Conservation (phyloP, 2,888 invertebrate genomes). For the Nesidiocoris tenuis region DNA sequence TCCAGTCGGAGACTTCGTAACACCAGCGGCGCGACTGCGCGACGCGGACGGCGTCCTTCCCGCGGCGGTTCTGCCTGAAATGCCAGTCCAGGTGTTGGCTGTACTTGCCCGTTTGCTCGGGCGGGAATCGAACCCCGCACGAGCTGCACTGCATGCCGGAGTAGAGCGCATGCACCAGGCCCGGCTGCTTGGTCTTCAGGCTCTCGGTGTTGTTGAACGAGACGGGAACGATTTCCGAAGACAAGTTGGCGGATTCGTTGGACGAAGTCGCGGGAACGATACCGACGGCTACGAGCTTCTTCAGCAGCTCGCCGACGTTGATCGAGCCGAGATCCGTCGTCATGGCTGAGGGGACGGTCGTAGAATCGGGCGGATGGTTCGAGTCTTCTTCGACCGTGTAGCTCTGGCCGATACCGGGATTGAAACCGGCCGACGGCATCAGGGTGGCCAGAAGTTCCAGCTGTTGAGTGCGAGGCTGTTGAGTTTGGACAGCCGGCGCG, state of each 20-base stretch:
- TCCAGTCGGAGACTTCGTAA: slow-evolving; percentile 86
- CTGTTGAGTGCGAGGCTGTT: slow-evolving; percentile 9
- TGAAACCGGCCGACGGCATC: slow-evolving; percentile 63
- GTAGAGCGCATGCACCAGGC: slow-evolving; percentile 58
- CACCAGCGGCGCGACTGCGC: slow-evolving; percentile 87
- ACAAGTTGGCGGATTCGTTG: slow-evolving; percentile 35
- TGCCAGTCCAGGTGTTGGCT: slow-evolving; percentile 98
- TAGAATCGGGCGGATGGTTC: slow-evolving; percentile 42
- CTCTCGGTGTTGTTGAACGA: slow-evolving; percentile 70
- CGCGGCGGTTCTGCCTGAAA: slow-evolving; percentile 88
- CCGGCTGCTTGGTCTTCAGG: slow-evolving; percentile 73
- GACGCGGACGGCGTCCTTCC: slow-evolving; percentile 79
- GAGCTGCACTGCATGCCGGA: slow-evolving; percentile 94
- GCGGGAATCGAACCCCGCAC: slow-evolving; percentile 91
- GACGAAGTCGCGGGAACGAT: slow-evolving; percentile 60
- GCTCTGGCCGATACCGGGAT: slow-evolving; percentile 56
- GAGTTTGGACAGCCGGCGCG: background rate
- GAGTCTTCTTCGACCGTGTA: slow-evolving; percentile 54
- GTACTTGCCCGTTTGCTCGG: slow-evolving; percentile 85
- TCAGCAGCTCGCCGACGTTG: slow-evolving; percentile 80
- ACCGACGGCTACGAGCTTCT: slow-evolving; percentile 82
- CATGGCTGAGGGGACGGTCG: background rate
- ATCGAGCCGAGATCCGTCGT: slow-evolving; percentile 53
- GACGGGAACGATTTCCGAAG: slow-evolving; percentile 60
- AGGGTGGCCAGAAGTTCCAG: slow-evolving; percentile 68